Evolutionary conservation across 2,113 vertebrate genomes (phyloP).

Genomic region (Sardina pilchardus): DNA sequence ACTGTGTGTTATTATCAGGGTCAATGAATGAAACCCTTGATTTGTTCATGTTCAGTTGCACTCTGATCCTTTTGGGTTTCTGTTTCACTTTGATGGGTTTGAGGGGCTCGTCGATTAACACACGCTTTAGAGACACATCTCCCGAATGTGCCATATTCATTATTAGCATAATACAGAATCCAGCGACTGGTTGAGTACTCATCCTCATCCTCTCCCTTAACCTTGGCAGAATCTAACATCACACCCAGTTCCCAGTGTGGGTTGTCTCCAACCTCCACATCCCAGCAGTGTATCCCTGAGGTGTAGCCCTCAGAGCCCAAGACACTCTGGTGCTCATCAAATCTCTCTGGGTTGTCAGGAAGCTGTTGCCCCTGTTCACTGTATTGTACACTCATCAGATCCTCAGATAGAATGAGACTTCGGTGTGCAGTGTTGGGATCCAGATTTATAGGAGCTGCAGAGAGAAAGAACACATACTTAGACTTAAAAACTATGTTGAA

Average conservation of each 20-base stretch:
- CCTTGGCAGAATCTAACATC: not conserved
- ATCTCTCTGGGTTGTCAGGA: not conserved
- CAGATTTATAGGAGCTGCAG: not conserved
- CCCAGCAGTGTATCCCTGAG: not conserved
- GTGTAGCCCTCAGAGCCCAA: not conserved
- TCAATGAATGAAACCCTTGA: not conserved
- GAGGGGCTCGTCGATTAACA: not conserved
- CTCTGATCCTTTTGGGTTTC: not conserved
- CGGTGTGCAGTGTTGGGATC: slow-evolving; percentile 5
- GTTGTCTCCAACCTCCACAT: not conserved
- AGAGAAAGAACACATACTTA: not conserved
- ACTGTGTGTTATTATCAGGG: not conserved
- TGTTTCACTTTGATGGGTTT: not conserved
- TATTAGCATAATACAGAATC: not conserved
- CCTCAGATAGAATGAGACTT: not conserved
- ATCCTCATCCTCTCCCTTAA: not conserved
- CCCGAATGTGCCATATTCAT: not conserved
- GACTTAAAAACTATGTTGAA: too few species aligned
- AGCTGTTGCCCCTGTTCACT: not conserved
- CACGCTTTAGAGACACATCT: too few species aligned
- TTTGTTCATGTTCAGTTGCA: not conserved
- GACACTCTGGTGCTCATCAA: not conserved
- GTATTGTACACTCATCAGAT: not conserved
- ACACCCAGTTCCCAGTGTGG: not conserved
- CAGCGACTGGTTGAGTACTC: not conserved